A percentile compares a stretch with the other conserved stretches of the same genome.
phyloP scores from a whole-genome alignment of 2,888 invertebrate species.

The Synergus laeviventris region DNA sequence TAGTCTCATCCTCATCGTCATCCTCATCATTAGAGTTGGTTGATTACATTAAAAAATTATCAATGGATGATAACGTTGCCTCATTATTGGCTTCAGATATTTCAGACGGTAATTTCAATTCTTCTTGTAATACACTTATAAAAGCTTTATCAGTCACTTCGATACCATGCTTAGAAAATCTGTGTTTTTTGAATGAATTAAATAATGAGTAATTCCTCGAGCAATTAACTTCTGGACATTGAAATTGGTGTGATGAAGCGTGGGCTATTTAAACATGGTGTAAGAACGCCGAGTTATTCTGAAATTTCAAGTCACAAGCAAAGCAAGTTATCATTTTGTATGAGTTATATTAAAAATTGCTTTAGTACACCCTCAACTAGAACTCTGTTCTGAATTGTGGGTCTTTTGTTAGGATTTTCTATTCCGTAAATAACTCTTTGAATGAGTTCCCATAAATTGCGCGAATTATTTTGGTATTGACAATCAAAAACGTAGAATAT shows the following conservation, averaged over 20 bases:
- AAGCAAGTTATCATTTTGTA: slow-evolving; percentile 11
- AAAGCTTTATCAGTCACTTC: not conserved
- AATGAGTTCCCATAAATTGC: not conserved
- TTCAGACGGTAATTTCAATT: not conserved
- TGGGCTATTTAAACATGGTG: slow-evolving; percentile 12
- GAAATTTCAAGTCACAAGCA: not conserved
- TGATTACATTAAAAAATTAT: too few species aligned
- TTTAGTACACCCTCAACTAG: not conserved
- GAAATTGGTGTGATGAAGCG: not conserved
- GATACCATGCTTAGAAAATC: not conserved
- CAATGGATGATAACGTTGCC: too few species aligned
- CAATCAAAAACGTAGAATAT: slow-evolving; percentile 25
- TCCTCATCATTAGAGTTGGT: too few species aligned
- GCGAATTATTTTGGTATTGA: slow-evolving; percentile 18
- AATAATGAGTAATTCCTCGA: slow-evolving; percentile 13
- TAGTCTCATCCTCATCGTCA: too few species aligned
- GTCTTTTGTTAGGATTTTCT: not conserved
- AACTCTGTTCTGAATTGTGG: too few species aligned
- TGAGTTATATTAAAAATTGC: slow-evolving; percentile 3
- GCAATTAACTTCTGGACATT: slow-evolving; percentile 3
- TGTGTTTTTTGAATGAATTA: slow-evolving; percentile 17
- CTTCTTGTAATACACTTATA: not conserved
- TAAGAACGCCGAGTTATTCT: not conserved
- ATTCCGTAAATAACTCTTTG: slow-evolving; percentile 1
- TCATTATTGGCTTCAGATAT: too few species aligned